Evolutionary conservation across 1,140 invertebrate genomes (phyloP), one percentile per base, ranked within the genome.

Genomic region (Myzus persicae): DNA sequence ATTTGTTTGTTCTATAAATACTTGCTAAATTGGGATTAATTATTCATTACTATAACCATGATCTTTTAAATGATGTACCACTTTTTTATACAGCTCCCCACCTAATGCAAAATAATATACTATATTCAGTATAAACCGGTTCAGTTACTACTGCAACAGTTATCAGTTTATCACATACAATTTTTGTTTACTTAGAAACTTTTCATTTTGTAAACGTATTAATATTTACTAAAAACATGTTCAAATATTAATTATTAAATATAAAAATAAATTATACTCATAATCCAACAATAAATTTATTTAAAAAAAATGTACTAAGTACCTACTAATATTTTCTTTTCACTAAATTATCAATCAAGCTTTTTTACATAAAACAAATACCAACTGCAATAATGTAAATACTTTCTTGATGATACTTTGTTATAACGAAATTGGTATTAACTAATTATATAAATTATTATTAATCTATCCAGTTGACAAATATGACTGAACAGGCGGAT

Each of bases 401-500:
- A 85, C 44, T 82, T 85, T 85, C 26, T 85, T 6, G 18, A 85
- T 18, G 0, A 20, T 26, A 14, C 2, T 42, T 31, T 42, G 26
- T 42, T 26, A 42, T 20, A 22, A 20, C 18, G 31, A 87, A 46
- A 46, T 20, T 2, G 18, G 31, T 87, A 31, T 44, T 26, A 42
- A 84, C 42, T 9, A 26, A 11, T n/a, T 14, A 51, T 24, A 5
- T 40, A 22, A n/a, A n/a, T 87, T 22, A 44, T 20, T 87, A 36
- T 87, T 46, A n/a, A 36, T 88, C 18, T 48, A 31, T 4, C 9
- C 44, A 90, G 36, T 59, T 31, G 38, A 11, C 36, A 90, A 54
- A 4, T 40, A 90, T 90, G 88, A 31, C 51, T 51, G 88, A 90
- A 90, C 87, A 48, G 8, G n/a, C 11, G 44, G 88, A 90, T 40